Evolutionary conservation across 2,113 vertebrate species (phyloP).

Genomic region (Leucosticte australis): DNA sequence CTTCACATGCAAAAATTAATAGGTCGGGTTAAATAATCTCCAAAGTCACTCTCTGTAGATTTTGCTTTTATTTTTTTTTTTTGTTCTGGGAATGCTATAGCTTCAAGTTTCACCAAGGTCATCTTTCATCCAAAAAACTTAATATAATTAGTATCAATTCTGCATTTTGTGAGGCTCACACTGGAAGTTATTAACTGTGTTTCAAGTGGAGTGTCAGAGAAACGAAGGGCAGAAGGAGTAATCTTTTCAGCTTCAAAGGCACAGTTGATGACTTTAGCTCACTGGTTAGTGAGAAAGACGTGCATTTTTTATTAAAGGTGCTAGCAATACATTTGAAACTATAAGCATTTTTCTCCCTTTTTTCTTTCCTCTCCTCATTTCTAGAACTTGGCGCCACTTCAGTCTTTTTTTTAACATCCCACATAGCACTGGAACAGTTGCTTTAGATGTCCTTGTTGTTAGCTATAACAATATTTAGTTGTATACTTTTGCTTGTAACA

Average conservation of each 20-base stretch:
- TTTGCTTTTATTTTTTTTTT: conserved; percentile 50
- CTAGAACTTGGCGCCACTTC: not conserved
- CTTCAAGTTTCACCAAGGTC: conserved; percentile 61
- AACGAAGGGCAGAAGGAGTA: conserved; percentile 47
- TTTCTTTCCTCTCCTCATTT: not conserved
- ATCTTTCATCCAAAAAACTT: conserved; percentile 64
- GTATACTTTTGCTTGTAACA: not conserved
- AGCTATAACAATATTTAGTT: not conserved
- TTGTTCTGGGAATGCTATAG: conserved; percentile 33
- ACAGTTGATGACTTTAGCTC: conserved; percentile 63
- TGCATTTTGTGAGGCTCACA: conserved; percentile 57
- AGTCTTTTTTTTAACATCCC: not conserved
- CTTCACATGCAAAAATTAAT: conserved; percentile 11
- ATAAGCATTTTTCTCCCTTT: conserved; percentile 9
- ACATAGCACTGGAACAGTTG: not conserved
- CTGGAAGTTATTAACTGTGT: conserved; percentile 68
- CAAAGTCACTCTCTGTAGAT: conserved; percentile 29
- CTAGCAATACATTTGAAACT: conserved; percentile 43
- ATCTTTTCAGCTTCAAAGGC: conserved; percentile 72
- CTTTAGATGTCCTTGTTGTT: not conserved
- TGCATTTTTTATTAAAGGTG: conserved; percentile 66
- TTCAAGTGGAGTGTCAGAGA: conserved; percentile 68
- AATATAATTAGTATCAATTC: conserved; percentile 74
- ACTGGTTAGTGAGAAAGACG: conserved; percentile 48
- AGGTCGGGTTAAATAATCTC: conserved; percentile 44